These are phyloP conservation scores for Cheirogaleus medius DNA, from an alignment of 2,113 vertebrate species.

Conservation along the genomic window DNA sequence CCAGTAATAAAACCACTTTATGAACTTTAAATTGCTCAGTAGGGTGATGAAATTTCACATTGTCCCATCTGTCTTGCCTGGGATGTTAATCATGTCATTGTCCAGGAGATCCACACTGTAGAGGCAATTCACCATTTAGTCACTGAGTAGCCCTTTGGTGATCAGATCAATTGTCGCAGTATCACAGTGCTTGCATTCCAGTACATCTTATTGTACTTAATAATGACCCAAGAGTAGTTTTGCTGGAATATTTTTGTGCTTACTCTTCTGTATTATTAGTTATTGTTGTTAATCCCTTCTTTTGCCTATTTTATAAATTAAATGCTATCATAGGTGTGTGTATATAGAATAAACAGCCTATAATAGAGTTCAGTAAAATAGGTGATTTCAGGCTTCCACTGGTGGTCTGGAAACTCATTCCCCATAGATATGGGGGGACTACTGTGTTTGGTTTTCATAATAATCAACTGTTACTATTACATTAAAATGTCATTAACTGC, in stretches of 20 bases:
- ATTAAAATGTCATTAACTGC: neutral
- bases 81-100: too few relatives aligned
- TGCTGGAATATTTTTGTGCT: neutral
- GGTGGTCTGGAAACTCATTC: neutral
- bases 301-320: neutral
- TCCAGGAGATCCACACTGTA: too few relatives aligned
- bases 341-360: neutral
- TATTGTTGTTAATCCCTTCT: neutral
- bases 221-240: neutral
- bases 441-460: neutral
- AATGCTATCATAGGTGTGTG: neutral
- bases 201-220: neutral
- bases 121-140: too few relatives aligned
- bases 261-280: neutral
- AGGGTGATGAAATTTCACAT: too few relatives aligned
- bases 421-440: neutral
- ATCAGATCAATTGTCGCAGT: too few relatives aligned
- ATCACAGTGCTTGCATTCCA: neutral
- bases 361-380: neutral
- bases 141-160: too few relatives aligned
- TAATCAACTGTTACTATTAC: neutral
- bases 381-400: fast-evolving
- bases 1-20: too few relatives aligned
- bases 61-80: too few relatives aligned
- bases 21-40: too few relatives aligned